A percentile compares a stretch with the other conserved stretches of the same genome.
phyloP scores from a whole-genome alignment of 2,113 vertebrate species.

The Myrmecophaga tridactyla region DNA sequence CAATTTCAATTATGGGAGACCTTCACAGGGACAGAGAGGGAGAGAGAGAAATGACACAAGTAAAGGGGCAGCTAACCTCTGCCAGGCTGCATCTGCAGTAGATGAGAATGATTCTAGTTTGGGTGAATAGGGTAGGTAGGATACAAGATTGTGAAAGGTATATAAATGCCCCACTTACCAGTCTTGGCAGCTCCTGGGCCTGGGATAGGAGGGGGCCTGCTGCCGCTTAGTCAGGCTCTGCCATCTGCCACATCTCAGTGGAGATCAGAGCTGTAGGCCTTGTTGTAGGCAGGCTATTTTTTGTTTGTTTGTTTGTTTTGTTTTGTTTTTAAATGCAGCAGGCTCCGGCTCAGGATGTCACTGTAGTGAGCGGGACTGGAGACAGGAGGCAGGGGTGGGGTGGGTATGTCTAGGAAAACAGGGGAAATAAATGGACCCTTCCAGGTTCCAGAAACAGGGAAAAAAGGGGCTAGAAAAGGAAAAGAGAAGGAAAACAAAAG shows the following conservation, averaged over 20 bases:
- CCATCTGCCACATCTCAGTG: constrained; percentile 77
- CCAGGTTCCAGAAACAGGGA: constrained; percentile 8
- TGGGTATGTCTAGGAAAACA: constrained; percentile 51
- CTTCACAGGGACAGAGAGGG: background rate
- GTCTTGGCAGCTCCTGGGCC: constrained; percentile 62
- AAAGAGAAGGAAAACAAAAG: background rate
- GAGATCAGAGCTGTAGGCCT: constrained; percentile 67
- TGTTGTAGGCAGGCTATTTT: background rate
- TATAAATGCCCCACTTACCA: constrained; percentile 18
- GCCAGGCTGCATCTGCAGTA: background rate
- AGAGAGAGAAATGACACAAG: background rate
- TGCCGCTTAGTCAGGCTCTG: constrained; percentile 61
- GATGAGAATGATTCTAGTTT: background rate
- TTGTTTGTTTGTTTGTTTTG: background rate
- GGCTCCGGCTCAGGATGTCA: constrained; percentile 68
- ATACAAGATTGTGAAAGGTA: background rate
- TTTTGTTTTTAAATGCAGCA: constrained; percentile 43
- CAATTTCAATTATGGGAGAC: background rate
- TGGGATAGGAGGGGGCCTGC: constrained; percentile 51
- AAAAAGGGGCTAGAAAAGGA: background rate
- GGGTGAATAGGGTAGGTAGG: background rate
- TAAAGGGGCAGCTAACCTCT: background rate
- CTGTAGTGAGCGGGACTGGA: constrained; percentile 50
- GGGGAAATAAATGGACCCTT: constrained; percentile 46
- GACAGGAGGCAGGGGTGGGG: background rate